Base-by-base conservation (phyloP, 2,113 vertebrate species). In the Rhinogobius similis region DNA sequence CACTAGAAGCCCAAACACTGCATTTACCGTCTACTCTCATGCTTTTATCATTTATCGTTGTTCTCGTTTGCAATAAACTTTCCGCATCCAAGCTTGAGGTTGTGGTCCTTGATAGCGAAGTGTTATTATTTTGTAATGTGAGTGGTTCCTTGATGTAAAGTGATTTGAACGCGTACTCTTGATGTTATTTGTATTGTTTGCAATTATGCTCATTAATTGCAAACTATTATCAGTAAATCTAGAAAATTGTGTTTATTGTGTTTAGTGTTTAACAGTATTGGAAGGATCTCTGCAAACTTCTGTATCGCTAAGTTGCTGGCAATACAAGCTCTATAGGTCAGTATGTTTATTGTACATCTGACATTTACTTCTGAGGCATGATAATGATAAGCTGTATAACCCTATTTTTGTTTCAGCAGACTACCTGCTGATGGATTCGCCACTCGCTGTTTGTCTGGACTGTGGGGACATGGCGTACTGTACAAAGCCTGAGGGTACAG, bases 401-500 rank as follows among this genome's bases (percentile, higher is more conserved):
- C 29, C 0, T 11, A 20, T 21, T 61, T 3, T 61, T 26, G 16
- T 21, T 29, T n/a, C n/a, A 61, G 27, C 38, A 61, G 18, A n/a
- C 29, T 38, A 26, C 62, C 62, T 61, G 58, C 20, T 32, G 16
- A 23, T 52, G 29, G 55, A 73, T 58, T 21, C 24, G 52, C 23
- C 36, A 26, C 50, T 0, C 3, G 21, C 12, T 48, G 41, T 77
- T 27, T 11, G 29, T 61, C 62, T 4, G 0, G 1, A 61, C 36
- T 46, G 56, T 32, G 55, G 27, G 61, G 58, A 71, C 29, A 32
- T 70, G 26, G 11, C 8, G 58, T 61, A n/a, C 36, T 66, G 23
- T 58, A 41, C 18, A 26, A 26, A 61, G 62, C 44, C 53, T 63
- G n/a, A 73, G 72, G 75, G 67, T 70, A 24, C 68, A 70, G 72